A percentile compares a stretch with the other conserved stretches of the same genome.
Conservation (phyloP, 2,888 invertebrate species). For the Tolmerus cingulatus region DNA sequence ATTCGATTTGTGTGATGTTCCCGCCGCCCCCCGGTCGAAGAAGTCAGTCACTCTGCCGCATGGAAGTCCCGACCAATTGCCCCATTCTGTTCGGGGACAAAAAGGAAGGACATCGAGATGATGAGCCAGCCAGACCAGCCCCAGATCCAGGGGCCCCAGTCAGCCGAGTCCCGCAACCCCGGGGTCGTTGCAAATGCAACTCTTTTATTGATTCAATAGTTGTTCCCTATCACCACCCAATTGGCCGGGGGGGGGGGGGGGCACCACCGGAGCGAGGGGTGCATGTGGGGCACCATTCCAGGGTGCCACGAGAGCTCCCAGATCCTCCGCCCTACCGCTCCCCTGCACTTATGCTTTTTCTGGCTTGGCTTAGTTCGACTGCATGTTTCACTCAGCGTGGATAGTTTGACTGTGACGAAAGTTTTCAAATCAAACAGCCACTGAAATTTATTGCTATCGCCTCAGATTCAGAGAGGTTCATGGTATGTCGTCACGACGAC, state of each 20-base stretch:
- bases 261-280: background rate
- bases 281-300: background rate
- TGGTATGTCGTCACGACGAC: background rate
- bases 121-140: background rate
- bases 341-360: background rate
- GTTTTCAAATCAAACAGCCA: constrained; percentile 23
- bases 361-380: background rate
- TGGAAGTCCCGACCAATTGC: background rate
- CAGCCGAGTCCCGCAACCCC: background rate
- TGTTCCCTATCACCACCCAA: background rate
- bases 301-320: background rate
- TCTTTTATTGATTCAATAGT: background rate
- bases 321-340: background rate
- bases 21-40: background rate
- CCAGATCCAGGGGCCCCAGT: background rate
- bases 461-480: background rate
- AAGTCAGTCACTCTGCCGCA: background rate
- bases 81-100: background rate
- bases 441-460: constrained; percentile 25
- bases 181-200: background rate
- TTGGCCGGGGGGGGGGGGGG: background rate
- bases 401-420: constrained; percentile 7
- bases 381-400: background rate
- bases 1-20: background rate
- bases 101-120: background rate